Base-by-base conservation (phyloP, 2,888 invertebrate genomes). In the Dioctria linearis region DNA sequence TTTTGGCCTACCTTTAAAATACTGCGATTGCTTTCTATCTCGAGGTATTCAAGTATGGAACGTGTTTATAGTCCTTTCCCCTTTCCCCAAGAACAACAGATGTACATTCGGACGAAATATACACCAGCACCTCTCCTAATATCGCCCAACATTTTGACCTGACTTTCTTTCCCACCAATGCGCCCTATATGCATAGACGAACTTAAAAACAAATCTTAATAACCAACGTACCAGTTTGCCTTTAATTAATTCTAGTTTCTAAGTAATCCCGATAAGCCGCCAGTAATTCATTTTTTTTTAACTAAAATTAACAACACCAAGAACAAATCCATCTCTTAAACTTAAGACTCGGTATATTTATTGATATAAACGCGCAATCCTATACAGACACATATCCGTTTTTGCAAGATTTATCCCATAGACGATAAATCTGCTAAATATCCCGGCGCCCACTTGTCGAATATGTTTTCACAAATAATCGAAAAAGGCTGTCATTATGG, bases 381-480 rank as follows among this genome's bases (percentile, higher is more conserved):
- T 25, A 1, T 25, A 25, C 25, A 25, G 25, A 25, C 25, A 25
- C 25, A 25, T 25, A 25, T 25, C 51, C 69, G 40, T 39, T 67
- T 40, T 9, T 43, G 67, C 49, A 46, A 67, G 13, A 67, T 49
- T 37, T 49, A 69, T 5, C 49, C 69, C 11, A 37, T 51, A 51
- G 40, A 25, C 51, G 51, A 69, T 69, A 69, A 69, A 69, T 69
- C 69, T 69, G 69, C 9, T 39, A 42, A 51, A 69, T 69, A 69
- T 69, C 49, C 51, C 69, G 69, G 69, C 69, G 69, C 69, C 69
- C 69, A 69, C 69, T 69, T 69, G 69, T 69, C 69, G 69, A 69
- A 69, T 69, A 51, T 69, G 69, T 69, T 25, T 25, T 69, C 49
- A 69, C 49, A 69, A 69, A 69, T 69, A 69, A 51, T 39, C 69